phyloP scores from a whole-genome alignment of 2,113 vertebrate species.

The Erythrocebus patas region DNA sequence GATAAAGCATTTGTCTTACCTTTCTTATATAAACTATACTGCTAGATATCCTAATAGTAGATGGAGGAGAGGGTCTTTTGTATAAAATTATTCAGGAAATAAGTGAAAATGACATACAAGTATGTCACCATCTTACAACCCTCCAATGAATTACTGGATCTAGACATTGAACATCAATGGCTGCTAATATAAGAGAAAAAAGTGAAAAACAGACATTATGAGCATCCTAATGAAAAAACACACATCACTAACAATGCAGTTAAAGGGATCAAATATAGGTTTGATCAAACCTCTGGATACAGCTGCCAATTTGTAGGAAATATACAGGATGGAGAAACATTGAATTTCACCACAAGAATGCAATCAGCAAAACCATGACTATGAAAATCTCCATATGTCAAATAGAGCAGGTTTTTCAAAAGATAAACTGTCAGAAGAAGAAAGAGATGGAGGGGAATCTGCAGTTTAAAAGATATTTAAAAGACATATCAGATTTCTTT shows the following conservation, averaged over 20 bases:
- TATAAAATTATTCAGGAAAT: background rate
- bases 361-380: constrained; percentile 1
- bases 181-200: background rate
- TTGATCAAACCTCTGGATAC: background rate
- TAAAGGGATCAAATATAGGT: background rate
- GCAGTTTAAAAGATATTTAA: background rate
- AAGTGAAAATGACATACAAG: background rate
- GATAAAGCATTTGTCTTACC: background rate
- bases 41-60: background rate
- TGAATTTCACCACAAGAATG: background rate
- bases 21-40: background rate
- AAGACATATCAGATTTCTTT: background rate
- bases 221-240: constrained; percentile 8
- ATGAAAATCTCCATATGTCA: background rate
- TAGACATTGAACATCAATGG: background rate
- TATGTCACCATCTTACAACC: background rate
- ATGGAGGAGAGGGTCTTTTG: background rate
- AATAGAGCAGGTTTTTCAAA: background rate
- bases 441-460: background rate
- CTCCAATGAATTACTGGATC: background rate
- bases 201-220: background rate
- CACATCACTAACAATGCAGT: background rate
- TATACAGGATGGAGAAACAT: background rate
- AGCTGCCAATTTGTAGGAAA: background rate
- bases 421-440: background rate